A percentile compares a stretch with the other conserved stretches of the same genome.
phyloP scores from a whole-genome alignment of 2,797 vertebrate species.

The Discoglossus pictus region DNA sequence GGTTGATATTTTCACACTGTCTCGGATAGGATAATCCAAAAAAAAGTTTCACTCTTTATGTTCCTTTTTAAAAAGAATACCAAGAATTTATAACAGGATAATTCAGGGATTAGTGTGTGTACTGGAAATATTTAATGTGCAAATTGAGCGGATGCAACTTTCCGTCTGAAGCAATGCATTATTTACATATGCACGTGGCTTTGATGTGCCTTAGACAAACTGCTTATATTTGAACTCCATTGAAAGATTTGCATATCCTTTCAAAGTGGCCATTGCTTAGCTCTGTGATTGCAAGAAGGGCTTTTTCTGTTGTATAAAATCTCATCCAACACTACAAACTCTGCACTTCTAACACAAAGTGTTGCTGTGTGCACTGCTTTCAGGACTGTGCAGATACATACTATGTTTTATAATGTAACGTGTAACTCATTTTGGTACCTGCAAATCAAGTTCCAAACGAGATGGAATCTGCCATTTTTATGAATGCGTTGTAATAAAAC shows the following conservation, averaged over 20 bases:
- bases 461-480: neutral
- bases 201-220: slow-evolving; percentile 73
- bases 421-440: neutral
- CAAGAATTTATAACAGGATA: slow-evolving; percentile 61
- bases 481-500: too few relatives aligned
- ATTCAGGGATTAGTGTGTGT: slow-evolving; percentile 72
- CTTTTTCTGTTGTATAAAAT: slow-evolving; percentile 27
- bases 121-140: slow-evolving; percentile 55
- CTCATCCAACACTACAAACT: neutral
- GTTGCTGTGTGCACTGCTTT: neutral
- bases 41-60: slow-evolving; percentile 5
- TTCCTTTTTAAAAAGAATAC: slow-evolving; percentile 1
- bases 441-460: neutral
- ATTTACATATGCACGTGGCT: slow-evolving; percentile 55
- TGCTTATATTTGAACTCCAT: slow-evolving; percentile 57
- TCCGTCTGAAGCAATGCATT: slow-evolving; percentile 56
- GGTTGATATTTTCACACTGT: slow-evolving; percentile 3
- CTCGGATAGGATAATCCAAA: slow-evolving; percentile 49
- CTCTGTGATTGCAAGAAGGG: slow-evolving; percentile 50
- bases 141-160: slow-evolving; percentile 57
- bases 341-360: too few relatives aligned
- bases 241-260: slow-evolving; percentile 48
- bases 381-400: neutral
- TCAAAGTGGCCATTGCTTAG: slow-evolving; percentile 48
- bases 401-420: neutral